Evolutionary conservation across 1,140 invertebrate species (phyloP).

Genomic region (Drosophila nasuta): DNA sequence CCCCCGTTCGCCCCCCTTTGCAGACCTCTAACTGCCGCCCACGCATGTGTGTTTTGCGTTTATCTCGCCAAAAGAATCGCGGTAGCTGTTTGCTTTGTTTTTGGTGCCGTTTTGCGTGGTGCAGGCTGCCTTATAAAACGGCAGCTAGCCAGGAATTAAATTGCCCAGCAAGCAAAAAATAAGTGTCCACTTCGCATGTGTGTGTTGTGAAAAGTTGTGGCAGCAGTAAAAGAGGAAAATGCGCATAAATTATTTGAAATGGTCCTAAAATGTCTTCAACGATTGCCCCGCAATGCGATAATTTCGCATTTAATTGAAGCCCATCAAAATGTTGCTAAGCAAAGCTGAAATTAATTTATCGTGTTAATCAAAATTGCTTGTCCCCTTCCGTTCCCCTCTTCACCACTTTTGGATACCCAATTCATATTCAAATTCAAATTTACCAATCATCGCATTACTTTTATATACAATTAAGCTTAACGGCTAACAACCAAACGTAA

Average conservation of each 20-base stretch:
- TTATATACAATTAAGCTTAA: conserved; percentile 56
- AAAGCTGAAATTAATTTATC: conserved; percentile 48
- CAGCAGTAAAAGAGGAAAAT: conserved; percentile 51
- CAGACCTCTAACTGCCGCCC: conserved; percentile 25
- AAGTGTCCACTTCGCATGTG: conserved; percentile 30
- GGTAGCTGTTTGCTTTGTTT: conserved; percentile 51
- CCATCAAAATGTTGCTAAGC: conserved; percentile 24
- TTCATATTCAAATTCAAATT: conserved; percentile 8
- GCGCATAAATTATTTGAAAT: conserved; percentile 75
- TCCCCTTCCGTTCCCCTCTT: conserved; percentile 5
- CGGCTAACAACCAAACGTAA: conserved; percentile 28
- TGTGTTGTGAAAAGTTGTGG: conserved; percentile 32
- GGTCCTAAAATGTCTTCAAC: conserved; percentile 48
- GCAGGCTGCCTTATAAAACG: conserved; percentile 53
- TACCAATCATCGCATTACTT: conserved; percentile 30
- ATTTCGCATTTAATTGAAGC: conserved; percentile 26
- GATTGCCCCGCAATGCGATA: conserved; percentile 38
- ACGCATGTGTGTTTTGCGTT: conserved; percentile 41
- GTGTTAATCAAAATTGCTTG: conserved; percentile 40
- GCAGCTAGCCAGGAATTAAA: conserved; percentile 54
- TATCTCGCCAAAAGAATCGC: conserved; percentile 66
- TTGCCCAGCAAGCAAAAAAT: conserved; percentile 24
- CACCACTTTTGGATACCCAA: background rate
- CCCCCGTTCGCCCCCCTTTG: background rate
- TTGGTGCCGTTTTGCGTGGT: conserved; percentile 15